phyloP scores from a whole-genome alignment of 2,113 vertebrate species.

The Peromyscus leucopus region DNA sequence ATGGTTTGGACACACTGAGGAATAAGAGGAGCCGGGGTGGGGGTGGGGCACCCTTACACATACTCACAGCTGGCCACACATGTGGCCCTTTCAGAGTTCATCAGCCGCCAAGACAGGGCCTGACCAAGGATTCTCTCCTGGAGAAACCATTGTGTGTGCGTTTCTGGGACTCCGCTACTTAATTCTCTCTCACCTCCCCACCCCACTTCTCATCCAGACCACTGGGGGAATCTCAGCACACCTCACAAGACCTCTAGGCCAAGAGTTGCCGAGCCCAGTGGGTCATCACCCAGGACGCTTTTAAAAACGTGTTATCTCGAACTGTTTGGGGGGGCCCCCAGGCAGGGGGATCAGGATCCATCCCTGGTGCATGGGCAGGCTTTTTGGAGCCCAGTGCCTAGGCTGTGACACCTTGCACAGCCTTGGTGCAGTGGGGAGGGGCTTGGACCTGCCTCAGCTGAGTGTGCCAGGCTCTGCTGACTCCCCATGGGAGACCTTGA shows the following conservation, averaged over 20 bases:
- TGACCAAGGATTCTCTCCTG: background rate
- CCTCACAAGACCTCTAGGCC: background rate
- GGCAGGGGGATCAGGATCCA: too few relatives aligned
- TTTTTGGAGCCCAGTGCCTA: too few relatives aligned
- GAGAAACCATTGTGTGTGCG: background rate
- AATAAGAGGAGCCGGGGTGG: background rate
- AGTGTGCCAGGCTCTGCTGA: too few relatives aligned
- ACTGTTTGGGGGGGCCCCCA: too few relatives aligned
- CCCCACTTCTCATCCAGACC: background rate
- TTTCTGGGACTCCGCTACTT: background rate
- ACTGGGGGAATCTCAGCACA: background rate
- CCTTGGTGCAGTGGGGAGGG: too few relatives aligned
- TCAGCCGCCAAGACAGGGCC: background rate
- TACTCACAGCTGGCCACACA: background rate
- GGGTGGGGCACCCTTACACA: background rate
- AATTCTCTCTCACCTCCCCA: too few relatives aligned
- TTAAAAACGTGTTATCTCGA: background rate
- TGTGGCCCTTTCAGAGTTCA: background rate
- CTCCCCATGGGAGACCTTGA: too few relatives aligned
- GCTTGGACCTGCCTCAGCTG: too few relatives aligned
- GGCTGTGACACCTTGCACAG: too few relatives aligned
- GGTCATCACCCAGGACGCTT: background rate
- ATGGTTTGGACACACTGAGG: background rate
- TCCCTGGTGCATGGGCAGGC: too few relatives aligned
- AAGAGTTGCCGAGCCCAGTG: background rate